Conservation (phyloP, 1,140 invertebrate species). For the Fopius arisanus region DNA sequence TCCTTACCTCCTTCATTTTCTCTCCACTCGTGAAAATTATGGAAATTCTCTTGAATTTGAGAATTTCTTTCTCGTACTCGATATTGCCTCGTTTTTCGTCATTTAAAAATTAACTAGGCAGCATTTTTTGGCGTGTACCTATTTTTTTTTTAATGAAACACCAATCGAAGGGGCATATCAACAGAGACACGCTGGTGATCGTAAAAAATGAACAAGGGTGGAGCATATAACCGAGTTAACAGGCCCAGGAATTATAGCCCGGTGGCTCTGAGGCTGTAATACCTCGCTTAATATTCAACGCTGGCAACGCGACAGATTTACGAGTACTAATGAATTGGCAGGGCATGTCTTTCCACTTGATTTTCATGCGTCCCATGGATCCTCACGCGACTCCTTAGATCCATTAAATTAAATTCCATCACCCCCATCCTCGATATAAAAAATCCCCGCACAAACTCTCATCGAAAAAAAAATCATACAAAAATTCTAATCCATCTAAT, state of each 20-base stretch:
- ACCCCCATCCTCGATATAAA: no score
- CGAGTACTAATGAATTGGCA: slow-evolving; percentile 64
- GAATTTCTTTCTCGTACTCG: no score
- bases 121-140: no score
- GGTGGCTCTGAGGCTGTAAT: slow-evolving; percentile 46
- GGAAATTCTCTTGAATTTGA: no score
- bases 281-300: slow-evolving; percentile 62
- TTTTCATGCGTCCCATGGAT: slow-evolving; percentile 4
- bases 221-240: slow-evolving; percentile 50
- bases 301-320: slow-evolving; percentile 61
- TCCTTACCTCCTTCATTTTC: no score
- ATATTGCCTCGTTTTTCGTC: no score
- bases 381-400: background rate
- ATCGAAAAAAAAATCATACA: no score
- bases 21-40: no score
- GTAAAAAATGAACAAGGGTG: slow-evolving; percentile 9
- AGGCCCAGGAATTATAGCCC: slow-evolving; percentile 59
- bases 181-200: background rate
- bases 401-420: slow-evolving; percentile 1
- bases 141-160: background rate
- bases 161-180: background rate
- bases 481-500: no score
- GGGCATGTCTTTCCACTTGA: slow-evolving; percentile 43
- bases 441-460: no score
- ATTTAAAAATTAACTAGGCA: no score